Base-by-base conservation (phyloP, 2,888 invertebrate genomes). In the Calameuta filiformis region DNA sequence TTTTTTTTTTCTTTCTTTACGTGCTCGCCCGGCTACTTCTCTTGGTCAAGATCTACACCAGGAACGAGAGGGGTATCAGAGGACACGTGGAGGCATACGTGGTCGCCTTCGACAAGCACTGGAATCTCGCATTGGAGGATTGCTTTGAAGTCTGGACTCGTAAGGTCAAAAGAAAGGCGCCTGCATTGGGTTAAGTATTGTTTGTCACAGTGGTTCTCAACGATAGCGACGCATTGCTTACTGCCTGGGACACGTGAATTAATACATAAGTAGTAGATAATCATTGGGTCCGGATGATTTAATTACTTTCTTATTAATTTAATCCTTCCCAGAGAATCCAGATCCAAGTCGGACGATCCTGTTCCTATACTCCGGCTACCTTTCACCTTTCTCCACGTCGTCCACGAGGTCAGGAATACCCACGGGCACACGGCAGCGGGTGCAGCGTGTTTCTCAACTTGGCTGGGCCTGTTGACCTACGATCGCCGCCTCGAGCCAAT, bases 31-130 rank as follows among this genome's bases (percentile, higher is more conserved):
- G 71, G 69, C 69, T 73, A 35, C 33, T 76, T 73, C 73, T 74
- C 56, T 77, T 76, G 35, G 31, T 71, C 74, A 92, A 97, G 95
- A 94, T 97, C 73, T 94, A 95, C 87, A 96, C 96, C 0, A 94
- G 98, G 77, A 94, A 94, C 84, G 95, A 94, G 35, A 93, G 92
- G 68, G 94, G 95, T 15, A 92, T 98, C 35, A 93, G 98, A 77
- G 98, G 98, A 4, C 94, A 94, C 80, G 94, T 97, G 80, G 94
- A 95, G 81, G 99, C 97, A 1, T 95, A 94, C 84, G 92, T 98
- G 35, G 94, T 95, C 31, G 97, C 97, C 3, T 99, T 97, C 91
- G 99, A 99, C 92, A 98, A 97, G 89, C 97, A 98, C 90, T 98
- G 97, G 96, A 99, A 99, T 92, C 91, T 99, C 85, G 95, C 96